Evolutionary conservation across 1,140 invertebrate species (phyloP), one percentile per base, ranked within the genome.

Genomic region (Parapsyche elsis): DNA sequence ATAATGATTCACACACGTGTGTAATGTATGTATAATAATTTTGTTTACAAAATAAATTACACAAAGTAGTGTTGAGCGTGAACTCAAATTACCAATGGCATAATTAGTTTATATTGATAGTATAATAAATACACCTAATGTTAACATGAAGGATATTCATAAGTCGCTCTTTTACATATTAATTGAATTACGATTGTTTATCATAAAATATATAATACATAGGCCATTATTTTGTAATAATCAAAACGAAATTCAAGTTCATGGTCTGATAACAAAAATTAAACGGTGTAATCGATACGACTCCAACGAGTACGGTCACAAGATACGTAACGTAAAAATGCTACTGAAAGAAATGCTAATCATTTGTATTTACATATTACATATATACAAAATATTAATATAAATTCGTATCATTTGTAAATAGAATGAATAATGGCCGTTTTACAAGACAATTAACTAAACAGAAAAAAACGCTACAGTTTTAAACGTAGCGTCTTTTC

Each of bases 81-180:
- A 53, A 53, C 16, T 53, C 49, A 14, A 14, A 53, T 53, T 53
- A 53, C 49, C 10, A 53, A 53, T 53, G 49, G 16, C 49, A 53
- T 38, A 53, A 53, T 53, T 53, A 53, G 49, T 53, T 12, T 5
- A 53, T 16, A 53, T 16, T 53, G 49, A 53, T 53, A 53, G 49
- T 46, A 45, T 71, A 71, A 19, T 46, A 73, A 46, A 45, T 38
- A 75, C 26, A 46, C 38, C 49, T 53, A 75, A 46, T 7, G 14
- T 73, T 73, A 57, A 75, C 73, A 57, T 53, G 73, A 46, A 75
- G 44, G 38, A 53, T 75, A 75, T 30, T 75, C 73, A 75, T 75
- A 75, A 75, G 73, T 75, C 49, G 73, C 45, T 74, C 46, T 5
- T 46, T 75, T 75, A 75, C 5, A 49, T n/a, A 46, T 73, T 46